Conservation (phyloP, 2,113 vertebrate genomes). For the Chionodraco myersi region DNA sequence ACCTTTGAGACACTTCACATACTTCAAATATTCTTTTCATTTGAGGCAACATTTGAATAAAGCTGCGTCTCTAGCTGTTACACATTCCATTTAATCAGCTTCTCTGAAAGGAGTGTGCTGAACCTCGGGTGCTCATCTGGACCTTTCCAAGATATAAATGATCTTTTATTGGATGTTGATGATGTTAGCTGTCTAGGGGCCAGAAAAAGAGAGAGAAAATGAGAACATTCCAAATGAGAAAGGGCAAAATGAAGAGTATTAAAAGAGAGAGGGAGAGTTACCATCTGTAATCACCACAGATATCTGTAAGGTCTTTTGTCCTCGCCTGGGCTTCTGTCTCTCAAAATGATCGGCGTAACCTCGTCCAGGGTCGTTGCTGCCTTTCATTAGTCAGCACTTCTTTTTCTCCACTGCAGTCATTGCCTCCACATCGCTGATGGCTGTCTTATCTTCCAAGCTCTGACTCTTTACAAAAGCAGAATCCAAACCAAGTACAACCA, state of each 20-base stretch:
- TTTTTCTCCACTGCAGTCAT: constrained; percentile 1
- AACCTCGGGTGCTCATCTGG: constrained; percentile 56
- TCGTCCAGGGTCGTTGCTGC: constrained; percentile 31
- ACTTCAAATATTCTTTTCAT: constrained; percentile 30
- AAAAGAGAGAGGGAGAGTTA: constrained; percentile 39
- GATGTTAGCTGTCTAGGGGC: constrained; percentile 63
- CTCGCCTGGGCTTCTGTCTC: constrained; percentile 35
- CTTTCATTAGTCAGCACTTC: constrained; percentile 59
- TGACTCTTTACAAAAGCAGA: background rate
- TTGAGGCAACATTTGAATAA: constrained; percentile 34
- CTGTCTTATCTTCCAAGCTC: constrained; percentile 28
- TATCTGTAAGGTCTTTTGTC: constrained; percentile 45
- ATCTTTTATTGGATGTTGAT: constrained; percentile 77
- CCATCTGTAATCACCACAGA: constrained; percentile 49
- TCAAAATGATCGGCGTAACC: constrained; percentile 47
- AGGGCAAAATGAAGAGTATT: constrained; percentile 53
- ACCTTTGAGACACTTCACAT: background rate
- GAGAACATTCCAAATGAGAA: constrained; percentile 60
- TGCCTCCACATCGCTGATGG: constrained; percentile 27
- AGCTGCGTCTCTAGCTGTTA: constrained; percentile 9
- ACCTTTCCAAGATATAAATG: constrained; percentile 55
- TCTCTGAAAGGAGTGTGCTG: constrained; percentile 39
- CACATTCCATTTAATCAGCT: constrained; percentile 61
- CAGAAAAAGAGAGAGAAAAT: constrained; percentile 41
- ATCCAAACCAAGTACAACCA: background rate